Percentiles rank a stretch among this genome's conserved stretches.
Conservation (phyloP, 1,140 invertebrate species). For the Heliconius himera region DNA sequence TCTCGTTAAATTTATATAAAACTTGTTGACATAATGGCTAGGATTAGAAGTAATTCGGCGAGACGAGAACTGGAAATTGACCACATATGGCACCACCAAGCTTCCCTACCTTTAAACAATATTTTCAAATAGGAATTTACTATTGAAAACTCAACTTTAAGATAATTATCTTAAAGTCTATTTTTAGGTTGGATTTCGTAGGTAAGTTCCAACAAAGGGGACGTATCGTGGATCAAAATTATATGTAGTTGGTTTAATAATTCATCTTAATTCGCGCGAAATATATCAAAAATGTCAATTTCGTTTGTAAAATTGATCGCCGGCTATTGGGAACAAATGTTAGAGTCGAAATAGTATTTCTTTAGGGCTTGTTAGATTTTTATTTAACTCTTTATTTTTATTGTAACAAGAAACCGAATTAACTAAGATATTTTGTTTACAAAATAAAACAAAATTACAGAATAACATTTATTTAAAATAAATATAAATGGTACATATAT, state of each 20-base stretch:
- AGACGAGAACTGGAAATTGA: constrained; percentile 66
- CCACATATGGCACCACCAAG: constrained; percentile 62
- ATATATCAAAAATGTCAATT: constrained; percentile 55
- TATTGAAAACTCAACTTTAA: constrained; percentile 17
- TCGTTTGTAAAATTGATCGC: constrained; percentile 28
- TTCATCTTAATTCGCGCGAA: constrained; percentile 51
- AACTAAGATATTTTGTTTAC: too few relatives aligned
- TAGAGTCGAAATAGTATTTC: neutral
- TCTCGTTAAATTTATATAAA: constrained; percentile 67
- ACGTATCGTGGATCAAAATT: constrained; percentile 43
- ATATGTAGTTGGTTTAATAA: constrained; percentile 54
- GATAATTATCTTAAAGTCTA: neutral
- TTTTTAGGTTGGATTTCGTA: neutral
- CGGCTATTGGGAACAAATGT: neutral
- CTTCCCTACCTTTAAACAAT: constrained; percentile 35
- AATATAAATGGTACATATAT: too few relatives aligned
- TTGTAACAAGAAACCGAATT: neutral
- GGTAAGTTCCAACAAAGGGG: neutral
- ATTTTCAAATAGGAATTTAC: neutral
- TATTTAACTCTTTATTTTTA: neutral
- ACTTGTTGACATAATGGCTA: constrained; percentile 65
- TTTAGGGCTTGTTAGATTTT: neutral
- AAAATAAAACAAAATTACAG: too few relatives aligned
- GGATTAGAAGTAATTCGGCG: constrained; percentile 69
- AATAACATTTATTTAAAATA: too few relatives aligned